Evolutionary conservation across 2,888 invertebrate species (phyloP).

Genomic region (Thymelicus lineola): DNA sequence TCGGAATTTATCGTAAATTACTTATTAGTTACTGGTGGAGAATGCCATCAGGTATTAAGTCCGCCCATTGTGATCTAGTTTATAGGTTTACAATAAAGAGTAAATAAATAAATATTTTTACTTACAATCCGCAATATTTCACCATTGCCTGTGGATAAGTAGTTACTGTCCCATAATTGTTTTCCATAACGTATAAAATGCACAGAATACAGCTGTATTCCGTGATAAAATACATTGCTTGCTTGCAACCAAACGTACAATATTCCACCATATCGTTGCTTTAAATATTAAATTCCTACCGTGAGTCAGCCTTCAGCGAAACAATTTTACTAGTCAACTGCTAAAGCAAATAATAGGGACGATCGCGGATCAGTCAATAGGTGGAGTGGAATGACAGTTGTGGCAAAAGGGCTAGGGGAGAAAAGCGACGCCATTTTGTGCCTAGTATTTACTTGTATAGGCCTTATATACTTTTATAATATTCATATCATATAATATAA

Average conservation of each 20-base stretch:
- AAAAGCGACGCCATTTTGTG: slow-evolving; percentile 55
- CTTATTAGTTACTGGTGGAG: too few relatives aligned
- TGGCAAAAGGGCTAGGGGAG: slow-evolving; percentile 52
- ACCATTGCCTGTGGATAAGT: too few relatives aligned
- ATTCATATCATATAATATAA: not conserved
- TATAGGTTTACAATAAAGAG: too few relatives aligned
- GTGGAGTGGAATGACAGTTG: slow-evolving; percentile 58
- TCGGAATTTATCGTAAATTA: too few relatives aligned
- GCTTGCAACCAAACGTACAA: not conserved
- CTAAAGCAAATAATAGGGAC: slow-evolving; percentile 26
- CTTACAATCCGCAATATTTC: too few relatives aligned
- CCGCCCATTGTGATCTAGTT: too few relatives aligned
- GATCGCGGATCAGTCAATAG: slow-evolving; percentile 47
- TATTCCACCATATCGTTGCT: not conserved
- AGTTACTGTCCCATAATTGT: too few relatives aligned
- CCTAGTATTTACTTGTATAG: slow-evolving; percentile 42
- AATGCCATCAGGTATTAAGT: too few relatives aligned
- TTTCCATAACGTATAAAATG: too few relatives aligned
- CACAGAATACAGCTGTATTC: too few relatives aligned
- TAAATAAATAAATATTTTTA: too few relatives aligned
- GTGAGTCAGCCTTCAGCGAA: not conserved
- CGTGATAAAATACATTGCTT: too few relatives aligned
- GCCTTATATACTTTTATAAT: not conserved
- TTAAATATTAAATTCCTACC: not conserved
- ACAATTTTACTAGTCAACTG: slow-evolving; percentile 2